phyloP scores from a whole-genome alignment of 2,888 invertebrate species.

The Heliconius erato region DNA sequence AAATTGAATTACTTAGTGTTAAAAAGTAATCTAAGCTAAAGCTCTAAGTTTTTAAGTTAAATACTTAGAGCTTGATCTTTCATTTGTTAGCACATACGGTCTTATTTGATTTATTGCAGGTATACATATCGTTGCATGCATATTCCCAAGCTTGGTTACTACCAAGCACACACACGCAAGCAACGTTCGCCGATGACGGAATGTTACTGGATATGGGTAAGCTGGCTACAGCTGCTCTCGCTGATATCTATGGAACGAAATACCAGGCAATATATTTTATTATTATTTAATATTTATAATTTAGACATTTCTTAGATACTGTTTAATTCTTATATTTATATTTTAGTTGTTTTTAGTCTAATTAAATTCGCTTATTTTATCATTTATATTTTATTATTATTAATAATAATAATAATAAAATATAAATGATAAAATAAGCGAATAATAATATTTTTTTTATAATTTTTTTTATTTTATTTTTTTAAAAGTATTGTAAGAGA shows the following conservation, averaged over 20 bases:
- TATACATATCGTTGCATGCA: constrained; percentile 88
- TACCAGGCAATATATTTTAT: constrained; percentile 79
- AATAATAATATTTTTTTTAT: no score
- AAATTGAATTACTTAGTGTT: no score
- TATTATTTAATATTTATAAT: not conserved
- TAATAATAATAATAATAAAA: no score
- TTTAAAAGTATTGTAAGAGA: no score
- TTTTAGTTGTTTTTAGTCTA: no score
- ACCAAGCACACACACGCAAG: constrained; percentile 85
- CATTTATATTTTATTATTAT: no score
- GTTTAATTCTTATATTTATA: no score
- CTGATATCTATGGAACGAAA: constrained; percentile 87
- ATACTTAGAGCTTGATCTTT: not conserved
- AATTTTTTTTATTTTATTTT: no score
- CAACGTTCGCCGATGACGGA: constrained; percentile 83
- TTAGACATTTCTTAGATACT: not conserved
- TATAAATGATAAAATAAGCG: no score
- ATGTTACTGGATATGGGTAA: constrained; percentile 86
- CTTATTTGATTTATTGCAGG: constrained; percentile 62
- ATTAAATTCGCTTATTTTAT: no score
- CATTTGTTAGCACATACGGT: not conserved
- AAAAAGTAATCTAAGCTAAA: no score
- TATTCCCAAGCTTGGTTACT: constrained; percentile 88
- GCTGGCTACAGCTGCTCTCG: constrained; percentile 86
- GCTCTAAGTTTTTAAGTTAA: not conserved